Base-by-base conservation (phyloP, 2,113 vertebrate genomes). In the Numida meleagris region DNA sequence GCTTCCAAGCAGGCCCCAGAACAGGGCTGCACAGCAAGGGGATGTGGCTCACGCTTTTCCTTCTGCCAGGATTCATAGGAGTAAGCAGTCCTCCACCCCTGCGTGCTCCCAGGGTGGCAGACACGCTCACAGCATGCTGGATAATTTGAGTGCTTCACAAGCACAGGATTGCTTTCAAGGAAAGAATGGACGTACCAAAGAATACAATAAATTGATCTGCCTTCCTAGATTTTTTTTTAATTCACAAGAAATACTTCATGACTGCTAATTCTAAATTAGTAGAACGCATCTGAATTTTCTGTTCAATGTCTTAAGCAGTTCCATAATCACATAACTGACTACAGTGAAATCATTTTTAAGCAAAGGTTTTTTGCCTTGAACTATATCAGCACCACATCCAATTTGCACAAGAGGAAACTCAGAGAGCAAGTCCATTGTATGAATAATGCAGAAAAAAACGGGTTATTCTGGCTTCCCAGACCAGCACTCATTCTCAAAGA, bases 1-100 rank as follows among this genome's bases (percentile, higher is more conserved):
- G 61, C 92, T 94, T 85, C 50, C 88, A 71, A 62, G 82, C 38
- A 50, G 66, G 76, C 79, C 65, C 71, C 24, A 61, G 85, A 95
- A 93, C 67, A 82, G 1, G 7, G 45, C 88, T 92, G 40, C 36
- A 66, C 53, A 88, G 66, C 0, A 2, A 4, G 0, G 25, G 40
- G 57, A 90, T 90, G 77, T 2, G 1, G 62, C 83, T 92, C 80
- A 78, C 0, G 4, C 77, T 87, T 86, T 48, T 8, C 66, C 3
- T 34, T 88, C 46, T 84, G 36, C 20, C 65, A 81, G 51, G 46
- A 68, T 71, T 40, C 33, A 4, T 8, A 66, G 16, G 11, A 67
- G 21, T 45, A 76, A 86, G 46, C 0, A 1, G 66, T 75, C 43
- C 40, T 81, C 38, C 40, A 38, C 40, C 51, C 36, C 58, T 48